Base-by-base conservation (phyloP, 2,888 invertebrate species). In the Xestia ashworthii region DNA sequence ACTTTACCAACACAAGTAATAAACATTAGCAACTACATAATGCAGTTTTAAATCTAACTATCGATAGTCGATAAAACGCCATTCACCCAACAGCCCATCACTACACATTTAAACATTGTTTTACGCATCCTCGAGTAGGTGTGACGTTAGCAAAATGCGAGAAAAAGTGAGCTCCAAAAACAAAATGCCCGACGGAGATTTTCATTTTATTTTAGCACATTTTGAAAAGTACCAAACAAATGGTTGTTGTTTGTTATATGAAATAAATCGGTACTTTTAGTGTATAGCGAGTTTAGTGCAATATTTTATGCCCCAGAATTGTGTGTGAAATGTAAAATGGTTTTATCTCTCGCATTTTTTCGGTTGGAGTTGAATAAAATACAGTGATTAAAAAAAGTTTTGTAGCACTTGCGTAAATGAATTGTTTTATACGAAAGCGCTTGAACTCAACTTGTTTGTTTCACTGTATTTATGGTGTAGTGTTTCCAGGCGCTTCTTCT, bases 201-300 rank as follows among this genome's bases (percentile, higher is more conserved):
- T 83, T 72, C 22, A 82, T 85, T 82, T 86, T 80, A 86, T 84
- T 80, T 73, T 71, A 84, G 69, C 65, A 71, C 83, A 66, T 84
- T 86, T 84, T 74, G 9, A 76, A 84, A 84, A 86, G 72, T 73
- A 71, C 67, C 38, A 73, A 76, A 84, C 62, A 50, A 79, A 86
- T 86, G 76, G 68, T 8, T 80, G 74, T 84, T 86, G 86, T 82
- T 78, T 82, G 80, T 83, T 80, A 72, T 71, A 38, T 38, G 41
- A 78, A 66, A 72, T 83, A 75, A 83, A 83, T 78, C 48, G 86
- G 86, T 77, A 83, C 74, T 78, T 83, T 86, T 74, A 65, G 46
- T 86, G 67, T 75, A 19, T 6, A 64, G 25, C 32, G 60, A 71
- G 82, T 85, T 81, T 76, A 65, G 76, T 82, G 85, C 76, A 85